Conservation (phyloP, 2,113 vertebrate genomes). For the Marmota monax region DNA sequence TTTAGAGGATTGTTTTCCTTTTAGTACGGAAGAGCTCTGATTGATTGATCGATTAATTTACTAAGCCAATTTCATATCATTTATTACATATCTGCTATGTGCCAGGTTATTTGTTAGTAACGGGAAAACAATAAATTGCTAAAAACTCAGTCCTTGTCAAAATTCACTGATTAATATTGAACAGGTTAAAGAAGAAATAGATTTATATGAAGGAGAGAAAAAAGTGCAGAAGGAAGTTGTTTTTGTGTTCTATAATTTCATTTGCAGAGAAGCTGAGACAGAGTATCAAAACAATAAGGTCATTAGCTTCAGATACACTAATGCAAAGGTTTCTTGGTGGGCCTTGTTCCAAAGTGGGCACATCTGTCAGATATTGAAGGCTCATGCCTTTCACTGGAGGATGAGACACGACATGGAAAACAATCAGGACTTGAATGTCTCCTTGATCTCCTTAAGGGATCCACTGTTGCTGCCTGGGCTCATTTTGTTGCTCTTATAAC, state of each 20-base stretch:
- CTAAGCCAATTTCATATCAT: neutral
- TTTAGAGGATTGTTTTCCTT: neutral
- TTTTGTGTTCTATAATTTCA: constrained; percentile 8
- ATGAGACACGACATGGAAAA: neutral
- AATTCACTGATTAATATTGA: neutral
- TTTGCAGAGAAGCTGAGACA: neutral
- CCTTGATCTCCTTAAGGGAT: neutral
- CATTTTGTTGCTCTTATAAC: neutral
- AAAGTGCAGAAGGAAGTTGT: neutral
- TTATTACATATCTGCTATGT: neutral
- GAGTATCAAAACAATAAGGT: constrained; percentile 16
- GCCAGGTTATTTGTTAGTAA: neutral
- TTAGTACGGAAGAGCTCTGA: neutral
- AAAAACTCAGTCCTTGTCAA: neutral
- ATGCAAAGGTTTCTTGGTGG: neutral
- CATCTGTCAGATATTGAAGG: neutral
- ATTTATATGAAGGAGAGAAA: neutral
- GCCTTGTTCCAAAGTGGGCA: neutral
- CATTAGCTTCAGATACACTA: neutral
- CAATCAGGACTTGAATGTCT: neutral
- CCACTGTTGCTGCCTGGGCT: neutral
- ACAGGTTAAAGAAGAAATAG: neutral
- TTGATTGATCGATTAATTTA: constrained; percentile 21
- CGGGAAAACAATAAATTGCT: neutral
- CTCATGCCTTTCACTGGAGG: neutral